A percentile compares a stretch with the other conserved stretches of the same genome.
These are phyloP conservation scores for Platygyra sinensis DNA, from an alignment of 64 coral and sea anemone species.

Conservation along the genomic window DNA sequence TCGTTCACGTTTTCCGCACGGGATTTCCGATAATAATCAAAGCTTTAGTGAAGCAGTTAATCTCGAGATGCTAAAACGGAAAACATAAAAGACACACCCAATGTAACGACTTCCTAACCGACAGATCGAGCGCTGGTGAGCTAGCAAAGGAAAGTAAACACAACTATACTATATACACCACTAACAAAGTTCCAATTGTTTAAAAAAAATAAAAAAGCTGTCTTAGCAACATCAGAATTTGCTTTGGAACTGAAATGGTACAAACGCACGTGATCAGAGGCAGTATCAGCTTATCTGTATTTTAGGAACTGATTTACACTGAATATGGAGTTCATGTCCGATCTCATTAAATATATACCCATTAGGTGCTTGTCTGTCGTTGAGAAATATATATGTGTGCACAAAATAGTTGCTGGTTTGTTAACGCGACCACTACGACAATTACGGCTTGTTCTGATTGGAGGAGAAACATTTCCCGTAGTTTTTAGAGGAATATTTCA, in stretches of 20 bases:
- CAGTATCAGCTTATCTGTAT: neutral
- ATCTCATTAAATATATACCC: constrained; percentile 32
- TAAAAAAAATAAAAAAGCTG: neutral
- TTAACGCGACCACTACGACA: constrained; percentile 1
- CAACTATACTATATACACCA: neutral
- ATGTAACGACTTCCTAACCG: constrained; percentile 22
- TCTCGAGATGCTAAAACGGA: constrained; percentile 27
- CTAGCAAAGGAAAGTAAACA: neutral
- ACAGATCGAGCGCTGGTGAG: neutral
- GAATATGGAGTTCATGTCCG: neutral
- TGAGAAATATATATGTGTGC: neutral
- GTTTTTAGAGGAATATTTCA: neutral
- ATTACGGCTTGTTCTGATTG: neutral
- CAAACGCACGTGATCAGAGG: neutral
- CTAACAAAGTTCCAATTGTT: neutral
- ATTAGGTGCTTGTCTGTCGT: neutral
- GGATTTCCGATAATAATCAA: constrained; percentile 18
- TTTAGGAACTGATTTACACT: neutral
- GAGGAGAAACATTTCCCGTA: neutral
- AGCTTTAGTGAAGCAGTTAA: neutral
- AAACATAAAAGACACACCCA: neutral
- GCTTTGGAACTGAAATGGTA: neutral
- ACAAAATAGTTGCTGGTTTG: neutral
- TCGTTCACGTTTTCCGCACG: neutral
- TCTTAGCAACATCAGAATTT: neutral